Conservation (phyloP, 2,113 vertebrate genomes). For the Thinocorus orbignyianus region DNA sequence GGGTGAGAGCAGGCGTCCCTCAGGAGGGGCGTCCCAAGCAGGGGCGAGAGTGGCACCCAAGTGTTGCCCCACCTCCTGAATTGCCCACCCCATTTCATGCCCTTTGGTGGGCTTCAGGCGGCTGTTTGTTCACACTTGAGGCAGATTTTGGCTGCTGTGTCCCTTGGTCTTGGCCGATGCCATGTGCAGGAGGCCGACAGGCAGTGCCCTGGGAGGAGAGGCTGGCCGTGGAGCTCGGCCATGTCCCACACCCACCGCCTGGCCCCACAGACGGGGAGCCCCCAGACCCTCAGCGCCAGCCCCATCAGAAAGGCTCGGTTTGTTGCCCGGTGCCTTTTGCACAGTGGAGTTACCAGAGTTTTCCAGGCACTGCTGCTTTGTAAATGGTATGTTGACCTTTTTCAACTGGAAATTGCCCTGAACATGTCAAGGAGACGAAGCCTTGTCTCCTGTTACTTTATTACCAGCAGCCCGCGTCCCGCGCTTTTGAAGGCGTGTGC, state of each 20-base stretch:
- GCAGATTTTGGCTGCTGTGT: not conserved
- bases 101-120: fast-evolving
- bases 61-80: too few species aligned
- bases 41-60: not conserved
- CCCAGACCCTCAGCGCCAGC: too few species aligned
- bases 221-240: fast-evolving
- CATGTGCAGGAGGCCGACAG: fast-evolving
- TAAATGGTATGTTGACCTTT: not conserved
- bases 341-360: not conserved
- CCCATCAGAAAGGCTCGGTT: not conserved
- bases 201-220: fast-evolving
- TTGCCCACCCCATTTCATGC: not conserved
- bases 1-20: not conserved
- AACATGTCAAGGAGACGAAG: not conserved
- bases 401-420: not conserved
- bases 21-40: not conserved
- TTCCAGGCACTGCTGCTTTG: not conserved
- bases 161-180: fast-evolving
- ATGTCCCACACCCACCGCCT: fast-evolving
- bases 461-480: not conserved
- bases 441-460: not conserved
- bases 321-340: not conserved
- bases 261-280: too few species aligned
- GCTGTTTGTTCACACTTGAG: fast-evolving
- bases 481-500: not conserved